Evolutionary conservation across 2,113 vertebrate species (phyloP).

Genomic region (Mobula birostris): DNA sequence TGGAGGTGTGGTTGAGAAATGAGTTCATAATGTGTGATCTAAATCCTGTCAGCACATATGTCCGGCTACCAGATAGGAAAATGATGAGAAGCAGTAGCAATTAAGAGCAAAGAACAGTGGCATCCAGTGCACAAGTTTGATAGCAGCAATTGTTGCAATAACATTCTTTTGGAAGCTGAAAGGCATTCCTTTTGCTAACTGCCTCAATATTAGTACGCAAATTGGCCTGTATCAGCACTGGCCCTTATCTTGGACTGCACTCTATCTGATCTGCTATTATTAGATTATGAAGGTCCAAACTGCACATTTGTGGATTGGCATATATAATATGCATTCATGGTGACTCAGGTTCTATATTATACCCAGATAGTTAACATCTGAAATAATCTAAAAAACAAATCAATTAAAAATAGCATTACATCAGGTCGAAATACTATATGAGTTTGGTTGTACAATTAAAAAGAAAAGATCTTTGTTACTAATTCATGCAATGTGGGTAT

Average conservation of each 20-base stretch:
- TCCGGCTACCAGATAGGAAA: no score
- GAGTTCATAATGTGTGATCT: no score
- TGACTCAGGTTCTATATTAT: background rate
- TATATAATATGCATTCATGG: background rate
- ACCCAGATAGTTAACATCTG: background rate
- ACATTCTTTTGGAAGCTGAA: background rate
- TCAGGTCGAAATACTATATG: background rate
- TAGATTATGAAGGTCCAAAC: background rate
- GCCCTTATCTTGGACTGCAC: background rate
- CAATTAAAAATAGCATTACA: background rate
- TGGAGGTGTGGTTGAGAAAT: no score
- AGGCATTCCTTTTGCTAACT: background rate
- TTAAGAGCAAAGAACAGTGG: background rate
- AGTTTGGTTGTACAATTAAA: background rate
- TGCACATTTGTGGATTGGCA: background rate
- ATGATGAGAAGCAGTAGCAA: no score
- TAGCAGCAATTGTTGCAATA: background rate
- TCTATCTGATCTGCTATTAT: background rate
- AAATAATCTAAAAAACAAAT: background rate
- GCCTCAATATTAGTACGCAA: background rate
- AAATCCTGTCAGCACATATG: no score
- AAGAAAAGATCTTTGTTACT: background rate
- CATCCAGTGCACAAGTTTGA: background rate
- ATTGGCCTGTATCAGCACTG: background rate
- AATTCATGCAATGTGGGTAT: no score